Base-by-base conservation (phyloP, 2,113 vertebrate species). In the Toxotes jaculatrix region DNA sequence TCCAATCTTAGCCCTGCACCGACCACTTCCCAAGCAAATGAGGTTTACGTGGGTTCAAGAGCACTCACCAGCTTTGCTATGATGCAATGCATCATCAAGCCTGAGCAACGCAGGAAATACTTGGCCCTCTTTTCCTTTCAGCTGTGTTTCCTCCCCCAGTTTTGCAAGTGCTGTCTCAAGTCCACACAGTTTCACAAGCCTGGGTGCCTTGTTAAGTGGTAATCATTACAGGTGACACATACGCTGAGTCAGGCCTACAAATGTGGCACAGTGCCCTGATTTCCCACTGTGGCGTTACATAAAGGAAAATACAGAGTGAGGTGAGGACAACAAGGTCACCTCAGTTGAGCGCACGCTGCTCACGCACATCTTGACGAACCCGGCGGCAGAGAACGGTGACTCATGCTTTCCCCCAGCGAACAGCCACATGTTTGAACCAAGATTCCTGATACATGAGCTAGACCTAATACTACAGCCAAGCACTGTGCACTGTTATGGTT, bases 361-460 rank as follows among this genome's bases (percentile, higher is more conserved):
- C 66, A 73, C 13, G 1, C 63, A 57, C 34, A 0, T 67, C 40
- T 66, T 27, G n/a, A 55, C 12, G 3, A 70, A 69, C 72, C 64
- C 17, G 34, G 19, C 31, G 0, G 75, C 82, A 38, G 42, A 40
- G 32, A 62, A 55, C 56, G 3, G 83, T 86, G 84, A 89, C 81
- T 91, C 88, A 84, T 49, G 72, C 74, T 76, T 77, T 87, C 80
- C 86, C 64, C 65, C 76, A 55, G 82, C 10, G 16, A 88, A 82
- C 59, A 10, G 83, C 71, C 85, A 80, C 86, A 91, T 82, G 84
- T 83, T 77, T 40, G 67, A 74, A 84, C 73, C 82, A 57, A 83
- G 80, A 89, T 88, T 91, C 84, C 89, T 78, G 83, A 82, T 66
- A 71, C 84, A 73, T 91, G 87, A 92, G 90, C 88, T 71, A 14